Evolutionary conservation across 2,113 vertebrate genomes (phyloP), one percentile per base, ranked within the genome.

Genomic region (Manacus vitellinus): DNA sequence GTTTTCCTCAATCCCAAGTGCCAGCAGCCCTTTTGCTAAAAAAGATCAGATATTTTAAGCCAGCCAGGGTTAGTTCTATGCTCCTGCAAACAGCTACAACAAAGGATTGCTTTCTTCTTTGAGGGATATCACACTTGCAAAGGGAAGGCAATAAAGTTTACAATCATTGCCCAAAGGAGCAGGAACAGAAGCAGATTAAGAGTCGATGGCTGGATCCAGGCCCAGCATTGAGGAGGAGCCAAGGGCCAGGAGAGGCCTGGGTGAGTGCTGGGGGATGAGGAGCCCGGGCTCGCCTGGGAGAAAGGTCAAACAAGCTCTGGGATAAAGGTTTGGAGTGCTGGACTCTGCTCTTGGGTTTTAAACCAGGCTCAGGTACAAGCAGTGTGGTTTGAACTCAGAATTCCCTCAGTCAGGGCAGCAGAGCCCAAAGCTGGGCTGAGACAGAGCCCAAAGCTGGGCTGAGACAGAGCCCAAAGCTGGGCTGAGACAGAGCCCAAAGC

Each of bases 161-260:
- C 44, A 74, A 37, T 56, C 17, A 3, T 55, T 84, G 52, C 47
- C 68, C 91, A 43, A 47, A 86, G 4, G 17, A 93, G 92, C 74
- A 97, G 81, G 85, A 92, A 61, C 62, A 83, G 91, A 65, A 94
- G 65, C 16, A 58, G 72, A 76, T 84, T 89, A 92, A 18, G 4
- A 88, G 85, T 12, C 2, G 28, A 80, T 81, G 3, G 6, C 12
- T 95, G 95, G 95, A 96, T 54, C 39, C 18, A 14, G 30, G 95
- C 96, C 95, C 95, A 56, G 92, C 93, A 87, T 54, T 92, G 63
- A 71, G 19, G 24, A 76, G 67, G 10, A 88, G 96, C 88, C 94
- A 97, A 55, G 25, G 59, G 43, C 77, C n/a, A 33, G n/a, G 72
- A 8, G 3, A 72, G 66, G 63, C 35, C 33, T 54, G 14, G 33